Base-by-base conservation (phyloP, 2,113 vertebrate genomes). In the Pterocles gutturalis region DNA sequence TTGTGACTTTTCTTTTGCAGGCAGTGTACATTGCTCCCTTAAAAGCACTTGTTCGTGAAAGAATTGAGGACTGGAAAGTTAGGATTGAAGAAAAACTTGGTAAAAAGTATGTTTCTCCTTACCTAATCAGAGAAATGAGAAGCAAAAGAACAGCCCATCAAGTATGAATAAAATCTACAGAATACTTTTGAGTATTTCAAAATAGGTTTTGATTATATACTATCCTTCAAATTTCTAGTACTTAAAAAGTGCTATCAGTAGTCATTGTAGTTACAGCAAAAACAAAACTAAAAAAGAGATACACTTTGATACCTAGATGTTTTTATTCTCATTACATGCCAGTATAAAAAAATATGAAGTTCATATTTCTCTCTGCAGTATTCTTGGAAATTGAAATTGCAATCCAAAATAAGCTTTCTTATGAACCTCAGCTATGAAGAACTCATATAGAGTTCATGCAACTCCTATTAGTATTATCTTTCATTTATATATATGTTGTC, bases 61-160 rank as follows among this genome's bases (percentile, higher is more conserved):
- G 99, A 98, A 99, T 99, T 78, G 99, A 99, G 93, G 99, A 99
- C 94, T 99, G 99, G 99, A 99, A 99, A 98, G 38, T 99, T 94
- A 98, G 99, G 91, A 99, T 99, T 85, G 99, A 99, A 97, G 98
- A 99, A 97, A 99, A 99, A 87, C 99, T 99, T 93, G 99, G 99
- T 67, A 99, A 99, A 98, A 99, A 98, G 99, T 99, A 98, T 98
- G 99, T 98, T 96, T 93, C 60, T 92, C 20, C 41, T 96, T 93
- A 60, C 70, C 89, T 85, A 83, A 49, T 96, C 58, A 96, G 53
- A 93, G 83, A 80, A 92, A 92, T 92, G 13, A 80, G 72, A 87
- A 62, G 20, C 48, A 46, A 75, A 94, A 76, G 41, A 94, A 49
- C 51, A 88, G 57, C 46, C 60, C 34, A 81, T 83, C 88, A 54